phyloP scores from a whole-genome alignment of 1,140 invertebrate species.

The Orius insidiosus region DNA sequence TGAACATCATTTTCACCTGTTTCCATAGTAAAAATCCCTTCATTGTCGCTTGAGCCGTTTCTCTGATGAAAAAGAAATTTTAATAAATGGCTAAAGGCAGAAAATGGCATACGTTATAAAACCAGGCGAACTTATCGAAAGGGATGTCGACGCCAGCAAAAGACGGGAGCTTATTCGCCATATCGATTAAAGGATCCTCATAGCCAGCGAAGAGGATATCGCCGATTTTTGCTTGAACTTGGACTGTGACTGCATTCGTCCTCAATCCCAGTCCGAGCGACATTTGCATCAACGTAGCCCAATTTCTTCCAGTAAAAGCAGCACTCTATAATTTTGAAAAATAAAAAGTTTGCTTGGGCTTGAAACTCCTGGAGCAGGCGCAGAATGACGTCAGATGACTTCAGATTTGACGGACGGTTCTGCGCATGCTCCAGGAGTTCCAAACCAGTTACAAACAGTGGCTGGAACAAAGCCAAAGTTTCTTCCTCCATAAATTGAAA shows the following conservation, averaged over 20 bases:
- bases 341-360: too few species aligned
- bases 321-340: too few species aligned
- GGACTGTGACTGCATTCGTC: constrained; percentile 32
- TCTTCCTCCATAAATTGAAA: too few species aligned
- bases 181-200: constrained; percentile 43
- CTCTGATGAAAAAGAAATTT: constrained; percentile 29
- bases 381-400: too few species aligned
- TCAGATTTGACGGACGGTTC: too few species aligned
- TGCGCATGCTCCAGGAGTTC: too few species aligned
- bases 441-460: too few species aligned
- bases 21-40: constrained; percentile 54
- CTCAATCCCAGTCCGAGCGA: constrained; percentile 34
- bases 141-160: constrained; percentile 31
- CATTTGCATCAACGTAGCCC: constrained; percentile 24
- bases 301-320: too few species aligned
- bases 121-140: constrained; percentile 56
- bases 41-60: constrained; percentile 49
- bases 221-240: constrained; percentile 41
- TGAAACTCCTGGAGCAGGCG: too few species aligned
- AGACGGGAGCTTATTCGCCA: constrained; percentile 36
- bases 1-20: constrained; percentile 40
- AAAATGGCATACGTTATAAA: constrained; percentile 45
- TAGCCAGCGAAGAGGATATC: constrained; percentile 65
- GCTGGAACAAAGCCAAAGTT: too few species aligned
- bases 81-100: not conserved